Conservation (phyloP, 2,888 invertebrate genomes). For the Sacculina carcini region DNA sequence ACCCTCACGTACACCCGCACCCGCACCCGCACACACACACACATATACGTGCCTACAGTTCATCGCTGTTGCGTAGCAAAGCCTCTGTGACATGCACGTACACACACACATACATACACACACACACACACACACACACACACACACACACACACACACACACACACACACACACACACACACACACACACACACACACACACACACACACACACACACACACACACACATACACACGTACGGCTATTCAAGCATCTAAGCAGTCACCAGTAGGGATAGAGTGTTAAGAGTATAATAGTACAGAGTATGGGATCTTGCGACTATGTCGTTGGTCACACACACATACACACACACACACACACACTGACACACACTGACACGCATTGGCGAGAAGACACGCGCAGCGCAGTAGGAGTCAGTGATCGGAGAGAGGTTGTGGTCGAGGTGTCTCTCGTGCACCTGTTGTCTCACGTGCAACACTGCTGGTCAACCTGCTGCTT, state of each 20-base stretch:
- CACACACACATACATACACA: neutral
- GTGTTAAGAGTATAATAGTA: too few species aligned
- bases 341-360: neutral
- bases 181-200: neutral
- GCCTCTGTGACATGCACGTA: neutral
- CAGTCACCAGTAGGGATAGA: neutral
- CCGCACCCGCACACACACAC: too few species aligned
- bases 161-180: neutral
- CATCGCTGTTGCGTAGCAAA: neutral
- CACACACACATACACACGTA: neutral
- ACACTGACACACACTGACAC: neutral
- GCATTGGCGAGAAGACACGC: neutral
- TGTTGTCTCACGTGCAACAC: too few species aligned
- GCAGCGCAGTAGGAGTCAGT: neutral
- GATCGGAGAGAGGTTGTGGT: too few species aligned
- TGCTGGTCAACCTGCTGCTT: too few species aligned
- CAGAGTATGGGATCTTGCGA: too few species aligned
- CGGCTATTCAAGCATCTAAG: neutral
- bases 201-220: neutral
- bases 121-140: neutral
- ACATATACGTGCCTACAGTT: neutral
- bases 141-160: neutral
- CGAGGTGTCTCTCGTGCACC: too few species aligned
- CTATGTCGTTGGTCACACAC: too few species aligned
- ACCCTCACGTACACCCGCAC: too few species aligned